Evolutionary conservation across 2,797 vertebrate genomes (phyloP), one percentile per base, ranked within the genome.

Genomic region (Hippoglossus hippoglossus): DNA sequence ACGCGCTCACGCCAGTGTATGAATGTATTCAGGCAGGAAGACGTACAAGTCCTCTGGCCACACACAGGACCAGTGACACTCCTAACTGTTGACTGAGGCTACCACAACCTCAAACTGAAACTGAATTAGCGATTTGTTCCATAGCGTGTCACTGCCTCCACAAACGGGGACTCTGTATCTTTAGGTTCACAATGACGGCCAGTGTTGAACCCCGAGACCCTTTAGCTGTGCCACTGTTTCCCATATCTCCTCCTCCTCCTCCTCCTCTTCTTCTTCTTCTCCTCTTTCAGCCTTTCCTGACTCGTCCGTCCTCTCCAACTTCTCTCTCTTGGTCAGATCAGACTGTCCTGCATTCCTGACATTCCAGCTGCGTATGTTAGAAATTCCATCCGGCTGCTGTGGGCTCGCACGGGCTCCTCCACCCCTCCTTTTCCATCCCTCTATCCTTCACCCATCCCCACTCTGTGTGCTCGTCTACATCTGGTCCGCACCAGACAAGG

Each of bases 301-400:
- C 80, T 73, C 0, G 58, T 77, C 83, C 63, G 63, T 83, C 80
- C 73, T 73, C 83, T 75, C 81, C 73, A 67, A 63, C 81, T 74
- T 21, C 47, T 49, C 39, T 44, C 59, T 73, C 85, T 85, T 22
- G 31, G 74, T 89, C 87, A 82, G 89, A 92, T 91, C 94, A 96
- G 90, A 91, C 87, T 88, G 87, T 96, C 95, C 94, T 90, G 92
- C 95, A 96, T 97, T 97, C 96, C 95, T 91, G 72, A 91, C 93
- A 95, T 96, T 95, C 95, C 94, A 86, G 93, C 94, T 94, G 94
- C 94, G 94, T 96, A 95, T 96, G 96, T 94, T 95, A 95, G 93
- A 96, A 96, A 96, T 97, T 96, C 96, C 96, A 95, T 90, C 93
- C 87, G 89, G 92, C 94, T 89, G 81, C 91, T 89, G 90, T 85